Evolutionary conservation across 2,797 vertebrate genomes (phyloP).

Genomic region (Bucorvus abyssinicus): DNA sequence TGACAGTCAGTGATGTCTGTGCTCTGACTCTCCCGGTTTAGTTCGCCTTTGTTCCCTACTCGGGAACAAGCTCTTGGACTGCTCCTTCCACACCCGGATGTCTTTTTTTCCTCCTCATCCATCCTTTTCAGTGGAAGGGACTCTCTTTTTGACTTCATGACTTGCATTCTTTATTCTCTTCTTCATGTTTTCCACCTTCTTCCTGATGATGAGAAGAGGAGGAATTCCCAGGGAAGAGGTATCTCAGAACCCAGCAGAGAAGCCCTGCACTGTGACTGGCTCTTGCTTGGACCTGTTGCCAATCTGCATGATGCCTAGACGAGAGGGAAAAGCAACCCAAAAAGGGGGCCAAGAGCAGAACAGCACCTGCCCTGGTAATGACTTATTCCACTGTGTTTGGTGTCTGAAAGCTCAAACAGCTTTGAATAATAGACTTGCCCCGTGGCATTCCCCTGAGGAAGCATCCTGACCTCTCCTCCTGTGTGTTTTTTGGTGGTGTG

Average conservation of each 20-base stretch:
- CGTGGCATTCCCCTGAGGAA: not conserved
- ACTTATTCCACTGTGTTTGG: not conserved
- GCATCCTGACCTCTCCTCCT: not conserved
- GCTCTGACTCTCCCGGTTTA: not conserved
- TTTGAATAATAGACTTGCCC: not conserved
- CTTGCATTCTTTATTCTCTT: not conserved
- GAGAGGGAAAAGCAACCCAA: not conserved
- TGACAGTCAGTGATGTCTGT: not conserved
- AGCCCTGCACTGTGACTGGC: not conserved
- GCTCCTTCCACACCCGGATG: not conserved
- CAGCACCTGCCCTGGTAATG: not conserved
- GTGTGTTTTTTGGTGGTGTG: accelerated
- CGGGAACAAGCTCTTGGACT: not conserved
- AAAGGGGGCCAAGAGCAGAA: not conserved
- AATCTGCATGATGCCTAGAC: not conserved
- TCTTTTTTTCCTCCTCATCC: not conserved
- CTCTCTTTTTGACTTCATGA: not conserved
- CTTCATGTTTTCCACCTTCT: not conserved
- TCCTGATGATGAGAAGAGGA: not conserved
- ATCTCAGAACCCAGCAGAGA: not conserved
- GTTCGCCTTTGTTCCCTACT: not conserved
- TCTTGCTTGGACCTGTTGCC: not conserved
- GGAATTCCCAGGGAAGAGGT: not conserved
- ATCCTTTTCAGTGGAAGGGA: not conserved
- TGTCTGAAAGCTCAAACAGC: not conserved